Conservation (phyloP, 2,797 vertebrate species). For the Takifugu ocellatus region DNA sequence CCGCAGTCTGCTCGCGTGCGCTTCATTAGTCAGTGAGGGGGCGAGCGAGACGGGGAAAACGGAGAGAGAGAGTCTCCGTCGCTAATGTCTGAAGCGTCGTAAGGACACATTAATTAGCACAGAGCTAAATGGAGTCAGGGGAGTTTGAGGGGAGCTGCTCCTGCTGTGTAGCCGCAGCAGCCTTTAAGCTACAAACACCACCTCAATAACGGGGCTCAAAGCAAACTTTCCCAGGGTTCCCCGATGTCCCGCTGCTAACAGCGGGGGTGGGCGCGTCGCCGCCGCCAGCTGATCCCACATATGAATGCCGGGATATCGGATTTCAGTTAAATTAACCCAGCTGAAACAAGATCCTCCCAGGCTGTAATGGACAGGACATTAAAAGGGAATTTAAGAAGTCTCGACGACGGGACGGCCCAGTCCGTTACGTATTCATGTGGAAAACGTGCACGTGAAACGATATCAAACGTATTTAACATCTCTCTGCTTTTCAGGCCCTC, state of each 20-base stretch:
- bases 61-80: slow-evolving; percentile 46
- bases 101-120: slow-evolving; percentile 62
- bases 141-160: slow-evolving; percentile 6
- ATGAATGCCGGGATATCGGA: slow-evolving; percentile 52
- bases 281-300: slow-evolving; percentile 42
- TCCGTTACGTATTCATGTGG: slow-evolving; percentile 34
- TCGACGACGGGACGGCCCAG: slow-evolving; percentile 42
- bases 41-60: slow-evolving; percentile 24
- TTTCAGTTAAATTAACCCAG: slow-evolving; percentile 61
- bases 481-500: slow-evolving; percentile 77
- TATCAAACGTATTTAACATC: slow-evolving; percentile 2
- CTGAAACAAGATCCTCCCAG: slow-evolving; percentile 52
- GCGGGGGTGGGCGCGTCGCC: slow-evolving; percentile 24
- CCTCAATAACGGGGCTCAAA: slow-evolving; percentile 42
- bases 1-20: slow-evolving; percentile 38
- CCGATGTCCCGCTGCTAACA: slow-evolving; percentile 34
- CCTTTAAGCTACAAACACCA: slow-evolving; percentile 28
- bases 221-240: slow-evolving; percentile 50
- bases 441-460: no score
- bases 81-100: slow-evolving; percentile 60
- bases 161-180: slow-evolving; percentile 17
- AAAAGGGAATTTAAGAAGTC: slow-evolving; percentile 56
- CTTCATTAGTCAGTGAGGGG: slow-evolving; percentile 65
- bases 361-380: slow-evolving; percentile 51
- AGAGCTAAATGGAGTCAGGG: slow-evolving; percentile 32